Percentiles rank a stretch among this genome's conserved stretches.
Conservation (phyloP, 2,888 invertebrate species). For the Octodonta nipae region DNA sequence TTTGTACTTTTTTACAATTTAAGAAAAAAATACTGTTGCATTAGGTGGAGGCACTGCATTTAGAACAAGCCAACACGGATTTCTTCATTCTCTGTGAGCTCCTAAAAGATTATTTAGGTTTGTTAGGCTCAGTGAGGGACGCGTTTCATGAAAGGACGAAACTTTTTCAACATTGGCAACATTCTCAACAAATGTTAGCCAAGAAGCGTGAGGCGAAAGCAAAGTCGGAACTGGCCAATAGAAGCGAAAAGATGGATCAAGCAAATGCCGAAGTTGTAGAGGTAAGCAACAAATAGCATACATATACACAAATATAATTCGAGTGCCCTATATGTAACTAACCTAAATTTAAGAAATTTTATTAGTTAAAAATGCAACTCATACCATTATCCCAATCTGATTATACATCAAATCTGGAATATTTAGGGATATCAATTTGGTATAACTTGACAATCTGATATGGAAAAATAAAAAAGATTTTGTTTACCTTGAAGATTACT, state of each 20-base stretch:
- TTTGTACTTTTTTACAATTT: too few relatives aligned
- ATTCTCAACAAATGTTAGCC: slow-evolving; percentile 84
- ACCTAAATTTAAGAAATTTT: too few relatives aligned
- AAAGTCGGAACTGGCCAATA: slow-evolving; percentile 77
- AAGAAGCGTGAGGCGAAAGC: slow-evolving; percentile 90
- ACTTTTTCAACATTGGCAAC: slow-evolving; percentile 94
- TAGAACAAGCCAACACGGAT: slow-evolving; percentile 89
- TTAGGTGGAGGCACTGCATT: slow-evolving; percentile 71
- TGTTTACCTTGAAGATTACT: too few relatives aligned
- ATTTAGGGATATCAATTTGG: too few relatives aligned
- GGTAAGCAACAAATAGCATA: slow-evolving; percentile 43
- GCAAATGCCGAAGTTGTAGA: slow-evolving; percentile 85
- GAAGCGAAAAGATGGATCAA: slow-evolving; percentile 78
- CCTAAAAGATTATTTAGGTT: slow-evolving; percentile 83
- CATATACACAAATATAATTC: not conserved
- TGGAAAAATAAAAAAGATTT: too few relatives aligned
- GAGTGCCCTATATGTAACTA: too few relatives aligned
- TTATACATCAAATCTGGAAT: too few relatives aligned
- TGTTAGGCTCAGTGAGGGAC: slow-evolving; percentile 83
- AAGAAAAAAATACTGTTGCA: too few relatives aligned
- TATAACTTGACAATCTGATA: too few relatives aligned
- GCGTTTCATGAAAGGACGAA: slow-evolving; percentile 62
- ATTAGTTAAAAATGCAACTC: too few relatives aligned
- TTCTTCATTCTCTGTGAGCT: slow-evolving; percentile 88
- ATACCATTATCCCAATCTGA: too few relatives aligned